Evolutionary conservation across 2,797 vertebrate species (phyloP), one percentile per base, ranked within the genome.

Genomic region (Pangasius sanitwongsei): DNA sequence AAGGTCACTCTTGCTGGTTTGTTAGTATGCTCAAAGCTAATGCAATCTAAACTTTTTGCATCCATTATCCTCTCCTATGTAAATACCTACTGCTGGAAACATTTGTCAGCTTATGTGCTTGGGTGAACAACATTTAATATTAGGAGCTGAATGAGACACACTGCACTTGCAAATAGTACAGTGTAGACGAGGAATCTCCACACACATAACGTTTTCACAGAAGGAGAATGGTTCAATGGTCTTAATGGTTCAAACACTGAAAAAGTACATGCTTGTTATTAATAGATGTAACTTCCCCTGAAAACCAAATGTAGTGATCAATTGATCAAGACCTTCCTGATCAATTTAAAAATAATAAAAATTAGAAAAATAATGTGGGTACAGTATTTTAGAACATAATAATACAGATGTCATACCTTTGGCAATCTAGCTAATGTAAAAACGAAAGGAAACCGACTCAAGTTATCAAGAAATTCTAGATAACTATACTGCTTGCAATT

Each of bases 31-130:
- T 15, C 23, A 63, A 63, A 63, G 34, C 20, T 82, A 37, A 82
- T 59, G 9, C 37, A 83, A 18, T 44, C 7, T 83, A 44, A 61
- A 82, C 23, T 11, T 94, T 95, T 90, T 95, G 94, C 95, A 96
- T 96, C 95, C 93, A 95, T 96, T 96, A 96, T 95, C 94, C 18
- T 74, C 34, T 48, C 53, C 34, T 37, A 3, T 59, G 59, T 23
- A 59, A 81, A 81, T 59, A 34, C 8, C 77, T 34, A 57, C 9
- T 18, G 53, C 31, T 53, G 28, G 13, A 78, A n/a, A 55, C 15
- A 80, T 81, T 81, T 59, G 78, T 59, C 53, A 81, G 11, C 78
- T 53, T 53, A n/a, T 31, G 44, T 31, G 25, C 18, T 37, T 59
- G 16, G 6, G 53, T 81, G 13, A 59, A 81, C 16, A 57, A 57